A percentile compares a stretch with the other conserved stretches of the same genome.
phyloP scores from a whole-genome alignment of 2,113 vertebrate species.

The Lontra canadensis region DNA sequence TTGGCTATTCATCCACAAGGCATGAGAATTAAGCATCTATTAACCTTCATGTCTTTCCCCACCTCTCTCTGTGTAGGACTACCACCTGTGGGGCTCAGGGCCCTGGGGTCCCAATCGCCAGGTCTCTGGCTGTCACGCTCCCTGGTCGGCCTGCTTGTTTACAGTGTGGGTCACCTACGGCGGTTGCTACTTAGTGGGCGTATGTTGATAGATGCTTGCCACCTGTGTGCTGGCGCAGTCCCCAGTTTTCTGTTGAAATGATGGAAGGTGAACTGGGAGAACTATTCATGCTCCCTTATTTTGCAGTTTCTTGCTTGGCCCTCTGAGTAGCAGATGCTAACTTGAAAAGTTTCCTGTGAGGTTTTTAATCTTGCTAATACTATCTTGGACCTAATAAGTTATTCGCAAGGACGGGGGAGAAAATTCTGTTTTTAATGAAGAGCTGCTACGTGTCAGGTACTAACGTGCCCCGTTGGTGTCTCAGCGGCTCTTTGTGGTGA shows the following conservation, averaged over 20 bases:
- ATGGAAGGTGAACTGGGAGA: not conserved
- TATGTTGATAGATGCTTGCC: too few species aligned
- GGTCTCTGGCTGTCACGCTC: rapidly evolving
- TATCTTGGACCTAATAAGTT: not conserved
- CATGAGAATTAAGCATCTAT: not conserved
- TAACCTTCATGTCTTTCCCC: not conserved
- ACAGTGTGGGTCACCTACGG: not conserved
- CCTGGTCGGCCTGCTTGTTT: not conserved
- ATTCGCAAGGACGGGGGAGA: not conserved
- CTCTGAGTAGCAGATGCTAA: not conserved
- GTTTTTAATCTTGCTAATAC: not conserved
- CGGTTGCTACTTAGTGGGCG: not conserved
- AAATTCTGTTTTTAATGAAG: not conserved
- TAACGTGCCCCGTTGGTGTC: not conserved
- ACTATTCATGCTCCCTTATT: not conserved
- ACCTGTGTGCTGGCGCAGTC: rapidly evolving
- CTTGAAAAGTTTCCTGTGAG: not conserved
- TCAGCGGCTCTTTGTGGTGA: not conserved
- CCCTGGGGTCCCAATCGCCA: not conserved
- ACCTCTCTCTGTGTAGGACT: not conserved
- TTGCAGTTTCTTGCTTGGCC: not conserved
- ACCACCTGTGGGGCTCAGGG: not conserved
- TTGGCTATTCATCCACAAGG: not conserved
- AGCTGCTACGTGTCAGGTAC: not conserved
- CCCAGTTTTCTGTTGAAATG: not conserved